Evolutionary conservation across 1,140 invertebrate genomes (phyloP), one percentile per base, ranked within the genome.

Genomic region (Gryon sp.): DNA sequence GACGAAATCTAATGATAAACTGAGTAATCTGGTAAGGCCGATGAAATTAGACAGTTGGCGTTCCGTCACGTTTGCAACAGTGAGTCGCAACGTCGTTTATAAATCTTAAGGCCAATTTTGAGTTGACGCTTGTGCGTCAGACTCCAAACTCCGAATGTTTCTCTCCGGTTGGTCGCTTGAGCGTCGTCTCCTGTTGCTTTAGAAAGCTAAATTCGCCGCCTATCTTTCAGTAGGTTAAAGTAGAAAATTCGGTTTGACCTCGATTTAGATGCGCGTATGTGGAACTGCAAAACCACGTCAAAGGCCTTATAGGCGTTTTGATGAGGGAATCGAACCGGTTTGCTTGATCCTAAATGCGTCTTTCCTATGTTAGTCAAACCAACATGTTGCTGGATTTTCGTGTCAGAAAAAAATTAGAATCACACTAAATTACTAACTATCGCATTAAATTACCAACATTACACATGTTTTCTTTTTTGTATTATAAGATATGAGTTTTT

Each of bases 191-290:
- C 60, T 80, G 65, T 78, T 76, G 79, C 80, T 88, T 88, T 88
- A 88, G 87, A 89, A 89, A 89, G 87, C 86, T 88, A 86, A 88
- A 88, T 89, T 89, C 82, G 84, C 85, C 80, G 77, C 72, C 78
- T 69, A 66, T 59, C 82, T 86, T 88, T 86, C 83, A 88, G 86
- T 89, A 89, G 87, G 87, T 89, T 88, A 88, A 88, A 89, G 84
- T 88, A 89, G 87, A 88, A 88, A 88, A 89, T 89, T 89, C 79
- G 87, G 87, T 88, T 84, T 86, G 87, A 88, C 87, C 87, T 87
- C 86, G 82, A 87, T 88, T 88, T 87, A 84, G 82, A 84, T 72
- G 73, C 80, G 78, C 62, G 72, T 76, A 77, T 74, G 62, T 77
- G 75, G 52, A 78, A 80, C 72, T 78, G 75, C 68, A 48, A 78